Base-by-base conservation (phyloP, 2,888 invertebrate genomes). In the Calliopum simillimum region DNA sequence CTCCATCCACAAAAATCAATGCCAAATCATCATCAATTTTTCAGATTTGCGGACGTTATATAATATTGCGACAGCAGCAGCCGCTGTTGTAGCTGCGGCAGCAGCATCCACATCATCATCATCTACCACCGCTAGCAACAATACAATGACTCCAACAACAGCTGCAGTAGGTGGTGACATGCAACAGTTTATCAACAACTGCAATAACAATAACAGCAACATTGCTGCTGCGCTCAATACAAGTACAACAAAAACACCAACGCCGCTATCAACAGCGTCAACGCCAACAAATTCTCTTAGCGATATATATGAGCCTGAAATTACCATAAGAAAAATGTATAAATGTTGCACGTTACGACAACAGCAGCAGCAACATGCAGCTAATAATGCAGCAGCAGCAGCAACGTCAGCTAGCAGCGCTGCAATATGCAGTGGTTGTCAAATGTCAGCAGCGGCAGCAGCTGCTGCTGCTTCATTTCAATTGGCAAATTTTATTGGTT, bases 41-140 rank as follows among this genome's bases (percentile, higher is more conserved):
- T 86, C 86, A 86, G 86, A 86, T 86, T 82, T 85, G 80, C 80
- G 85, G 85, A 84, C 84, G 76, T 78, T 84, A 79, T 84, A 85
- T 79, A 84, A 82, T 82, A 83, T 85, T 79, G 85, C 85, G 68
- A 80, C 84, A 75, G 84, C 84, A 77, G 84, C 84, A 75, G 84
- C 82, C 68, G 82, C 83, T 65, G 84, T 81, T 69, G 81, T 80
- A 69, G 79, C 79, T 75, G 78, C 77, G 68, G 77, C 76, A 62
- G 74, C 75, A 75, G 74, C 74, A 43, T 74, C 75, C 3, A 19
- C 43, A 68, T 66, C 71, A 49, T 69, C 72, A 49, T 61, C 70
- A 56, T 19, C 68, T 12, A 69, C 58, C 69, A 71, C 23, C 68
- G 74, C 19, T 73, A 72, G 70, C 73, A 74, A 43, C 70, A 71